phyloP scores from a whole-genome alignment of 2,888 invertebrate species.

The Eupeodes latifasciatus region DNA sequence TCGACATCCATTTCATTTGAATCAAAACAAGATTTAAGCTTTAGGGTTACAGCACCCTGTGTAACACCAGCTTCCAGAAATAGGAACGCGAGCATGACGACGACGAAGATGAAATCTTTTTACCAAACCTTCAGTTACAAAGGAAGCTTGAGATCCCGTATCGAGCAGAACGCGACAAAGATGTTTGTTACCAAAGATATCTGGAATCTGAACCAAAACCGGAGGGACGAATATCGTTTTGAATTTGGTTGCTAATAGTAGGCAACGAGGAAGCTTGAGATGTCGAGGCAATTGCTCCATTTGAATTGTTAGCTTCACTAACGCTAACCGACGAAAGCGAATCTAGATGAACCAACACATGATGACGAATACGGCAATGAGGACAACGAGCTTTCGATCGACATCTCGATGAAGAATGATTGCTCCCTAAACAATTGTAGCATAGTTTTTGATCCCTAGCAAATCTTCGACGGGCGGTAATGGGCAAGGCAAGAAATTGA shows the following conservation, averaged over 20 bases:
- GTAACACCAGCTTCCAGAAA: constrained; percentile 29
- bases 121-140: neutral
- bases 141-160: neutral
- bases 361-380: neutral
- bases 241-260: too few relatives aligned
- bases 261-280: too few relatives aligned
- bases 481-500: neutral
- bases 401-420: too few relatives aligned
- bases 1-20: constrained; percentile 16
- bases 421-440: too few relatives aligned
- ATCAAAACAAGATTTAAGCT: constrained; percentile 5
- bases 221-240: too few relatives aligned
- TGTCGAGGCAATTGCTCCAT: too few relatives aligned
- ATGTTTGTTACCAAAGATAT: too few relatives aligned
- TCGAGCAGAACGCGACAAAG: neutral
- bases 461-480: too few relatives aligned
- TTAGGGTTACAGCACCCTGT: constrained; percentile 22
- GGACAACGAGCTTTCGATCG: neutral
- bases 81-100: constrained; percentile 6
- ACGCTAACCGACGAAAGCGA: too few relatives aligned
- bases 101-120: too few relatives aligned
- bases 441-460: too few relatives aligned
- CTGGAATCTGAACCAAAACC: neutral
- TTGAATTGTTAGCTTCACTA: too few relatives aligned
- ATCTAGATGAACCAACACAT: neutral